Percentiles rank a stretch among this genome's conserved stretches.
These are phyloP conservation scores for Slavum lentiscoides DNA, from an alignment of 2,888 invertebrate genomes.

Conservation along the genomic window DNA sequence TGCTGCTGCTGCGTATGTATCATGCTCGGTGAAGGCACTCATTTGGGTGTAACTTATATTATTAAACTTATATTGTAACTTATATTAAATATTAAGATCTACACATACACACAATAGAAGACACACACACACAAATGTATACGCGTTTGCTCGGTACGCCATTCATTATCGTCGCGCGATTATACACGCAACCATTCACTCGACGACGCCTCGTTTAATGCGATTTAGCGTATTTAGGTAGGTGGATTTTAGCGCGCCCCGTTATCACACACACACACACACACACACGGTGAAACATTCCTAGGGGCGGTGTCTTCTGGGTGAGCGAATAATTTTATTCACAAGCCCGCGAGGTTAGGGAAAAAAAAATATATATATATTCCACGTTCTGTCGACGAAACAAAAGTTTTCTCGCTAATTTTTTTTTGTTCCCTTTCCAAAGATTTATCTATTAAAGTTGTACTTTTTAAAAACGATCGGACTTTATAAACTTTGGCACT, in stretches of 20 bases:
- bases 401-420: neutral
- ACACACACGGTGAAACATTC: neutral
- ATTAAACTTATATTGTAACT: too few relatives aligned
- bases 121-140: neutral
- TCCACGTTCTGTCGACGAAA: neutral
- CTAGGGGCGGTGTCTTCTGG: constrained; percentile 10
- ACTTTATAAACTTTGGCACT: neutral
- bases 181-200: constrained; percentile 35
- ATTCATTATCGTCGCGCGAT: constrained; percentile 23
- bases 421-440: neutral
- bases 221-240: constrained; percentile 8
- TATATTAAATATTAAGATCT: constrained; percentile 22
- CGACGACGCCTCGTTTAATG: constrained; percentile 42
- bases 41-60: constrained; percentile 21
- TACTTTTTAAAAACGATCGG: neutral
- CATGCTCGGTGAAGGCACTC: neutral
- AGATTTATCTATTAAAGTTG: too few relatives aligned
- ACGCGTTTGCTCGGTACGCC: neutral
- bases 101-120: too few relatives aligned
- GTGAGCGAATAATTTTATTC: neutral
- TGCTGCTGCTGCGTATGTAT: neutral
- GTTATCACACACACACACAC: constrained; percentile 5
- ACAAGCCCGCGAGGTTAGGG: neutral
- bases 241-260: constrained; percentile 7
- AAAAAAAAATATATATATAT: neutral